A percentile compares a stretch with the other conserved stretches of the same genome.
phyloP scores from a whole-genome alignment of 2,797 vertebrate species.

The Schizopygopsis malacanthus region DNA sequence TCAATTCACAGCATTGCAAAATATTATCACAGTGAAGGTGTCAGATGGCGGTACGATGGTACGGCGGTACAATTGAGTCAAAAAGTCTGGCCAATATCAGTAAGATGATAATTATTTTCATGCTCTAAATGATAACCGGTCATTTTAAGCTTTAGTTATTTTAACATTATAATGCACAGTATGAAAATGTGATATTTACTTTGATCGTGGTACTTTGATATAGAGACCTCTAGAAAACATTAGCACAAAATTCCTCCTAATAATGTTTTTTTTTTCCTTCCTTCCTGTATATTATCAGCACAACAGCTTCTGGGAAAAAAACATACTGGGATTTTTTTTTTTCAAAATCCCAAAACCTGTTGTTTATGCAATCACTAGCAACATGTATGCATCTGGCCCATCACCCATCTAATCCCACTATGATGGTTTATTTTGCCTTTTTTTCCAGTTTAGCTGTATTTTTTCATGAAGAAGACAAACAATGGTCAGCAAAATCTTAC shows the following conservation, averaged over 20 bases:
- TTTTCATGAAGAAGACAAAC: constrained; percentile 13
- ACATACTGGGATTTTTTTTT: too few relatives aligned
- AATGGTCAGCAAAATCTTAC: constrained; percentile 52
- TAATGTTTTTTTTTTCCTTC: too few relatives aligned
- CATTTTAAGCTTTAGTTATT: not conserved
- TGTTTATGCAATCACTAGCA: not conserved
- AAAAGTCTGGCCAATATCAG: not conserved
- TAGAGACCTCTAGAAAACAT: too few relatives aligned
- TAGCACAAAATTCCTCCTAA: too few relatives aligned
- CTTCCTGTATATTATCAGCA: not conserved
- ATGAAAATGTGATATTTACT: not conserved
- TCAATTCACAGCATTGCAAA: not conserved
- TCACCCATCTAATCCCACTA: not conserved
- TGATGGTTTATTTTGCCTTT: constrained; percentile 23
- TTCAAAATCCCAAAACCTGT: not conserved
- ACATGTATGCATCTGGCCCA: not conserved
- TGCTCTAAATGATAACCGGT: not conserved
- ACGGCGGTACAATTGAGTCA: not conserved
- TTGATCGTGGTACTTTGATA: too few relatives aligned
- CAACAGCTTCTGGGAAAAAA: not conserved
- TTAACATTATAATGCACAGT: not conserved
- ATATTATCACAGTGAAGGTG: not conserved
- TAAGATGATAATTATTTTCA: too few relatives aligned
- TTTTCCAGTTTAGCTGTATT: constrained; percentile 5
- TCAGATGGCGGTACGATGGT: not conserved